A percentile compares a stretch with the other conserved stretches of the same genome.
Conservation (phyloP, 2,797 vertebrate species). For the Hafferia zeledoni region DNA sequence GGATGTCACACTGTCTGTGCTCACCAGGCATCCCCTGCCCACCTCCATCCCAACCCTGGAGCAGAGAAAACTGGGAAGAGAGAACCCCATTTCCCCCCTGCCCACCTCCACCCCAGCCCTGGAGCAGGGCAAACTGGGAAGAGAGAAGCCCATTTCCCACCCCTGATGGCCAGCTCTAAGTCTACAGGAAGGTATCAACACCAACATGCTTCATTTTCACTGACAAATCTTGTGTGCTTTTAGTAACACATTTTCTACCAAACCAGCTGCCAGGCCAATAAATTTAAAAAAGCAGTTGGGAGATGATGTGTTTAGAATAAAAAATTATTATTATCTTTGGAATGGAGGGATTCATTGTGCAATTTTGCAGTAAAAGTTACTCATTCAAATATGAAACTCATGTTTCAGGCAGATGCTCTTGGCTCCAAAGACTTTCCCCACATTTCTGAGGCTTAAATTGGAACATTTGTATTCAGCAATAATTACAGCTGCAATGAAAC, state of each 20-base stretch:
- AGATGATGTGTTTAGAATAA: constrained; percentile 46
- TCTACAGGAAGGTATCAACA: not conserved
- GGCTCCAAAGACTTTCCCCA: constrained; percentile 54
- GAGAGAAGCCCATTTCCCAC: not conserved
- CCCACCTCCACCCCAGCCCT: not conserved
- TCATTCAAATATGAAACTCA: constrained; percentile 36
- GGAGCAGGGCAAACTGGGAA: not conserved
- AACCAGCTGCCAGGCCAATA: constrained; percentile 19
- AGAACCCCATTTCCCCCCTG: not conserved
- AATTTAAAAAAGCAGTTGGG: constrained; percentile 55
- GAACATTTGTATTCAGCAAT: constrained; percentile 40
- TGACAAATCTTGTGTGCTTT: constrained; percentile 6
- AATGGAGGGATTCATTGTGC: constrained; percentile 30
- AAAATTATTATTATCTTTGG: constrained; percentile 31
- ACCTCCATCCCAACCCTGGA: not conserved
- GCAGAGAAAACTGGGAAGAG: not conserved
- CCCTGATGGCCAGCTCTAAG: not conserved
- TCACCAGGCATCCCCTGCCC: not conserved
- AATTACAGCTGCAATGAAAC: constrained; percentile 62
- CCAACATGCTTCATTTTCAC: not conserved
- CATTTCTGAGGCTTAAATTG: constrained; percentile 51
- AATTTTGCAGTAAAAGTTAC: constrained; percentile 64
- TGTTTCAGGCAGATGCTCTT: constrained; percentile 64
- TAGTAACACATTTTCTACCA: not conserved
- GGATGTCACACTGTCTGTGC: not conserved